Evolutionary conservation across 64 coral and sea anemone genomes (phyloP).

Genomic region (Dendronephthya gigantea): DNA sequence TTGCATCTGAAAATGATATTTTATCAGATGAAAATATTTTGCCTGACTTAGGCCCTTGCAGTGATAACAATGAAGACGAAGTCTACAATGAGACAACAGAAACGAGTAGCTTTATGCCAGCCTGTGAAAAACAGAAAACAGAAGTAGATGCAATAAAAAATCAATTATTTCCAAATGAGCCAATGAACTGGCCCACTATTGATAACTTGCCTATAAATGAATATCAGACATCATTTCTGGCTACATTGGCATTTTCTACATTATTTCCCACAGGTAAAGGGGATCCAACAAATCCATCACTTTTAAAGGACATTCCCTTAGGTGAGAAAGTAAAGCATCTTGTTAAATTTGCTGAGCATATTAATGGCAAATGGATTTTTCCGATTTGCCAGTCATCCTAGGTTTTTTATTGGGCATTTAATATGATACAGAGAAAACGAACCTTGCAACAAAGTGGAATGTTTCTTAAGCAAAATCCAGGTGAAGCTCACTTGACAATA

Average conservation of each 20-base stretch:
- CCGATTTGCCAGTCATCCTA: conserved; percentile 28
- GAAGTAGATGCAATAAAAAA: conserved; percentile 36
- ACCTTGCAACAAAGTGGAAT: conserved; percentile 32
- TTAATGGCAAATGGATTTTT: conserved; percentile 38
- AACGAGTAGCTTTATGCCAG: conserved; percentile 34
- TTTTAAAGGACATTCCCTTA: conserved; percentile 23
- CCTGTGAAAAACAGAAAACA: conserved; percentile 30
- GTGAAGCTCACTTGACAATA: conserved; percentile 30
- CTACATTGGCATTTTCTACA: conserved; percentile 31
- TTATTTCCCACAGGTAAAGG: conserved; percentile 37
- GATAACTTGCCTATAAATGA: conserved; percentile 26
- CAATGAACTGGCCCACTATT: background rate
- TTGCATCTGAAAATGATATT: conserved; percentile 34
- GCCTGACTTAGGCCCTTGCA: conserved; percentile 19
- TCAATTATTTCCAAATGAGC: conserved; percentile 16
- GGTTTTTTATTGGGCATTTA: conserved; percentile 32
- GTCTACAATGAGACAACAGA: conserved; percentile 23
- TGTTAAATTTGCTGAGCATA: conserved; percentile 25
- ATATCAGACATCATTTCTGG: conserved; percentile 35
- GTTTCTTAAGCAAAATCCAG: conserved; percentile 26
- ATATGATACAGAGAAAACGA: conserved; percentile 36
- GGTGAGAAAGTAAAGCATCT: conserved; percentile 30
- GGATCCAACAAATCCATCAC: conserved; percentile 36
- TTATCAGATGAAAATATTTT: background rate
- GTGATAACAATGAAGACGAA: conserved; percentile 31